Percentiles rank a stretch among this genome's conserved stretches.
phyloP scores from a whole-genome alignment of 2,888 invertebrate species.

The Nineta flava region DNA sequence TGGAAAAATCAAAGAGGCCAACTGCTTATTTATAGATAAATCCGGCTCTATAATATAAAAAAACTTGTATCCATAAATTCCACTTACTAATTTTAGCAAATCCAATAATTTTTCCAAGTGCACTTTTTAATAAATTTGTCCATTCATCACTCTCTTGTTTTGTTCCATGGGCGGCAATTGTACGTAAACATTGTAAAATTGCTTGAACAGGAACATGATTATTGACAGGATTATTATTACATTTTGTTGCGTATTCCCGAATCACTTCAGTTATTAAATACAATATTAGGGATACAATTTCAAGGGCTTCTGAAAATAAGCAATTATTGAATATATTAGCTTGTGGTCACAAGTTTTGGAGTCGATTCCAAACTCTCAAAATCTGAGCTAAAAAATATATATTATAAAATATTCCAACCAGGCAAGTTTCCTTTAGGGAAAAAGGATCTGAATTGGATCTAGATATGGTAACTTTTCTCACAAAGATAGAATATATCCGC shows the following conservation, averaged over 20 bases:
- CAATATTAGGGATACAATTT: slow-evolving; percentile 83
- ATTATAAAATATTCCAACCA: too few species aligned
- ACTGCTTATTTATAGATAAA: too few species aligned
- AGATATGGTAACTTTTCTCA: too few species aligned
- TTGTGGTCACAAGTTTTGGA: too few species aligned
- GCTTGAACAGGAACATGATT: slow-evolving; percentile 57
- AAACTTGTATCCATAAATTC: too few species aligned
- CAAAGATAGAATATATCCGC: too few species aligned
- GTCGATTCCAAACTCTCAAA: too few species aligned
- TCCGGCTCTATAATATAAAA: too few species aligned
- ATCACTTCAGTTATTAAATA: slow-evolving; percentile 81
- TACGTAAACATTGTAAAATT: slow-evolving; percentile 60
- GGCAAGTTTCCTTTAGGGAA: too few species aligned
- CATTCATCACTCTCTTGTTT: slow-evolving; percentile 51
- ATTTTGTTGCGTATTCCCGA: slow-evolving; percentile 59
- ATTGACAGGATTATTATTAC: slow-evolving; percentile 41
- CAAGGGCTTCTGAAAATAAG: slow-evolving; percentile 47
- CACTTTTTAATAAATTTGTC: slow-evolving; percentile 70
- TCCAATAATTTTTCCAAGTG: slow-evolving; percentile 79
- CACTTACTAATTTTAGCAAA: slow-evolving; percentile 62
- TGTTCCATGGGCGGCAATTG: slow-evolving; percentile 47
- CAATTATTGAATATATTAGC: neutral
- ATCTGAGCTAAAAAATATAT: too few species aligned
- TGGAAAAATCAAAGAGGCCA: too few species aligned
- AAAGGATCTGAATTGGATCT: too few species aligned